Conservation (phyloP, 2,113 vertebrate species). For the Albula goreensis region DNA sequence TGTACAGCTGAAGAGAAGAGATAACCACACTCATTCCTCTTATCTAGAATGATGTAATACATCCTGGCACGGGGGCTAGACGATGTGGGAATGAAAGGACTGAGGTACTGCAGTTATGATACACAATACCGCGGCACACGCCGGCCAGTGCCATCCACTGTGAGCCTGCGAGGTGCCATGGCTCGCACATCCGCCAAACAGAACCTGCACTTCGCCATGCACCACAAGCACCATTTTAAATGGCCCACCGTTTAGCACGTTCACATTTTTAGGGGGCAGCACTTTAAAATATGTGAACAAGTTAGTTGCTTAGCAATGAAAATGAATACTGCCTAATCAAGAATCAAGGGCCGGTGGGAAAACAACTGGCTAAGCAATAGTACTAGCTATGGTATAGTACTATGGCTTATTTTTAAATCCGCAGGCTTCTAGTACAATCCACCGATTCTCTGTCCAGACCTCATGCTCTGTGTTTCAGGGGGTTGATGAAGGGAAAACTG, state of each 20-base stretch:
- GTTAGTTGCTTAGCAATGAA: slow-evolving; percentile 43
- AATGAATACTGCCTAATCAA: slow-evolving; percentile 28
- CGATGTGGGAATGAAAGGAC: slow-evolving; percentile 78
- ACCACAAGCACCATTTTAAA: slow-evolving; percentile 42
- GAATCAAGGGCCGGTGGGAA: neutral
- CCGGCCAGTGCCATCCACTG: slow-evolving; percentile 45
- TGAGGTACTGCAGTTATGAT: slow-evolving; percentile 72
- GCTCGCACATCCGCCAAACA: neutral
- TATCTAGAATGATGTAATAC: slow-evolving; percentile 90
- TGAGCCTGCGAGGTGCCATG: slow-evolving; percentile 11
- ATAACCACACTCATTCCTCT: slow-evolving; percentile 86
- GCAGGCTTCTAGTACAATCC: neutral
- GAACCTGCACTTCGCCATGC: neutral
- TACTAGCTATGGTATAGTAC: too few relatives aligned
- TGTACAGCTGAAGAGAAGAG: slow-evolving; percentile 78
- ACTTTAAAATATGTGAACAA: slow-evolving; percentile 37
- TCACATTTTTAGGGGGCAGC: slow-evolving; percentile 23
- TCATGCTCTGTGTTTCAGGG: neutral
- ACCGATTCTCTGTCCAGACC: neutral
- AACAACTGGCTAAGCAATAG: too few relatives aligned
- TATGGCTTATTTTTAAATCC: neutral
- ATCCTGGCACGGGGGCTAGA: slow-evolving; percentile 71
- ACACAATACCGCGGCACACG: slow-evolving; percentile 64
- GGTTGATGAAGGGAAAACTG: neutral
- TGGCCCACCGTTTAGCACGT: slow-evolving; percentile 58